Base-by-base conservation (phyloP, 2,888 invertebrate species). In the Aricia artaxerxes region DNA sequence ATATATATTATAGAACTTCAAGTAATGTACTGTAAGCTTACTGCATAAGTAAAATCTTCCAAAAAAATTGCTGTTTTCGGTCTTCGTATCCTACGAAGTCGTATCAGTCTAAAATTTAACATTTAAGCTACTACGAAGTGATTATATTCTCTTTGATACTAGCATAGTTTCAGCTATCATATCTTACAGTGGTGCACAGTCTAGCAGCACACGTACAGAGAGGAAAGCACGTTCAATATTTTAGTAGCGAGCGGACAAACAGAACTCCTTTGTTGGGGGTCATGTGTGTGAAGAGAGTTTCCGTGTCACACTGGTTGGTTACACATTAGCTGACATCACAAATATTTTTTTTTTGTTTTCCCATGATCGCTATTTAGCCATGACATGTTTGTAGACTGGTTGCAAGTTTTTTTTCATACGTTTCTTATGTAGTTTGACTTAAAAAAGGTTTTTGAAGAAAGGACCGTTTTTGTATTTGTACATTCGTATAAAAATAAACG, bases 261-360 rank as follows among this genome's bases (percentile, higher is more conserved):
- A 94, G 82, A 88, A 91, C 91, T 92, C 89, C 92, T 93, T 92
- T 93, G 93, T 92, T 91, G 92, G 91, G 89, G 93, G 93, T 92
- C 93, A 93, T 87, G 89, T 92, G 92, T 94, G 92, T 93, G 92
- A 92, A 91, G 91, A 92, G 91, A 92, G 92, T 93, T 93, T 93
- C 92, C 93, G 92, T 92, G 92, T 93, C 92, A 90, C 88, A 88
- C 91, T 87, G 89, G 91, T 91, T 91, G 89, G 91, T 90, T 91
- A 92, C 92, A 92, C 92, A 92, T 93, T 91, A 92, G 89, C 87
- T 86, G 89, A 89, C 87, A 86, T 84, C 85, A 91, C 93, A 94
- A 90, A 92, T 91, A 92, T 92, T 92, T 91, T 24, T 24, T 92
- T 92, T 92, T 91, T 92, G 90, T 92, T 92, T 91, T 89, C 88